phyloP scores from a whole-genome alignment of 37 sponge, comb jelly and placozoan genomes.

The Beroe forskalii region DNA sequence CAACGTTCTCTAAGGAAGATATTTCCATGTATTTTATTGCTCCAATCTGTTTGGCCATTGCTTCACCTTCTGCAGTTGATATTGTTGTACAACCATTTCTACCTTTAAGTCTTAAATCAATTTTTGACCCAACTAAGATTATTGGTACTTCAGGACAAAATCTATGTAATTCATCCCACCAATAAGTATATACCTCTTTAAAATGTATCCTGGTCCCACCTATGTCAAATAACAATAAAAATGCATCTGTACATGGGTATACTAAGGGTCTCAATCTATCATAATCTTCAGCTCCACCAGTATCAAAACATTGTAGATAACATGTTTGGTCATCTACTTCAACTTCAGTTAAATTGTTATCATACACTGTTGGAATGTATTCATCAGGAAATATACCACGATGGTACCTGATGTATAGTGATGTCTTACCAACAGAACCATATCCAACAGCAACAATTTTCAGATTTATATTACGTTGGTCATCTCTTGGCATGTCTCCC shows the following conservation, averaged over 20 bases:
- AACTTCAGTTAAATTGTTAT: neutral
- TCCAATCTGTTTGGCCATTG: constrained; percentile 32
- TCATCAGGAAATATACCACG: neutral
- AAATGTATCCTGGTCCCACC: neutral
- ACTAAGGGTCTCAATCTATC: neutral
- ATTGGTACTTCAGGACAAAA: constrained; percentile 49
- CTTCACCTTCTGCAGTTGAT: neutral
- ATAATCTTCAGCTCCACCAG: constrained; percentile 55
- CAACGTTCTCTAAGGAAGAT: constrained; percentile 25
- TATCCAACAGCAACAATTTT: constrained; percentile 55
- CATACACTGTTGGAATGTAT: constrained; percentile 39
- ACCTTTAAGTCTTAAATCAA: constrained; percentile 3
- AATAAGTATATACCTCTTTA: constrained; percentile 37
- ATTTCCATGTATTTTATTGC: constrained; percentile 43
- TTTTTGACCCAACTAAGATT: constrained; percentile 27
- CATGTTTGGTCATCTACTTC: neutral
- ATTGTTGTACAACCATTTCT: neutral
- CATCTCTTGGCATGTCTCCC: neutral
- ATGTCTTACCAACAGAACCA: constrained; percentile 42
- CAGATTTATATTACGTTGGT: neutral
- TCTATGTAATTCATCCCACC: constrained; percentile 29
- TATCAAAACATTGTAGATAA: neutral
- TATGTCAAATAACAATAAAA: constrained; percentile 17
- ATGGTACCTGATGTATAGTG: neutral
- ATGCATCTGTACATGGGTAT: constrained; percentile 31